Percentiles rank a stretch among this genome's conserved stretches.
phyloP scores from a whole-genome alignment of 2,113 vertebrate species.

The Pseudonaja textilis region DNA sequence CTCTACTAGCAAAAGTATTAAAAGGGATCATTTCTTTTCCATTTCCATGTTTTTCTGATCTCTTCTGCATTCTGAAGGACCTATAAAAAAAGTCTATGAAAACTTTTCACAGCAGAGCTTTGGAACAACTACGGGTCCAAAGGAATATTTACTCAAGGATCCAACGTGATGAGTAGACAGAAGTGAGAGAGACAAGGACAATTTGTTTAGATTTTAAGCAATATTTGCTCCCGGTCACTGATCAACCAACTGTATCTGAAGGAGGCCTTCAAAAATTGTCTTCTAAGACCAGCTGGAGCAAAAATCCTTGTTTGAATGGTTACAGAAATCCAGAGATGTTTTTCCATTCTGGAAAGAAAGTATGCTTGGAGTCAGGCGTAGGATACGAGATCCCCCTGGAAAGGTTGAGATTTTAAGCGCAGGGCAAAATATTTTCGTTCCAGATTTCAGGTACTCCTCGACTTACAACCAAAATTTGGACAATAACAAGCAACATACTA shows the following conservation, averaged over 20 bases:
- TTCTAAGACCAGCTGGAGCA: background rate
- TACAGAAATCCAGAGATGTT: background rate
- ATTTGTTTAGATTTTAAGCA: background rate
- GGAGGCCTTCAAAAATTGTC: background rate
- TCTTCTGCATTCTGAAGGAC: background rate
- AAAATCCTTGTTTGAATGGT: background rate
- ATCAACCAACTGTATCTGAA: background rate
- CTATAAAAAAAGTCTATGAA: background rate
- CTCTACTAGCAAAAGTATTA: background rate
- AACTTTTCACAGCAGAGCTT: background rate
- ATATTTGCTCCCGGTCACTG: slow-evolving; percentile 6
- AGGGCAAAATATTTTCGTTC: background rate
- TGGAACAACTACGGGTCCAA: background rate
- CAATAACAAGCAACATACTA: too few species aligned
- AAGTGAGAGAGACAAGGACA: background rate
- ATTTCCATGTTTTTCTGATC: background rate
- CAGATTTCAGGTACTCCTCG: background rate
- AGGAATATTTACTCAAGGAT: background rate
- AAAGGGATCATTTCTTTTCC: background rate
- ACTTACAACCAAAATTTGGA: too few species aligned
- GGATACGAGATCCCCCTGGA: background rate
- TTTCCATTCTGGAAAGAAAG: background rate
- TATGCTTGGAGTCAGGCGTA: too few species aligned
- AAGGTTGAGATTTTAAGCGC: background rate
- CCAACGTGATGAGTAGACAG: background rate